phyloP scores from a whole-genome alignment of 2,797 vertebrate species.

The Distichodus sexfasciatus region DNA sequence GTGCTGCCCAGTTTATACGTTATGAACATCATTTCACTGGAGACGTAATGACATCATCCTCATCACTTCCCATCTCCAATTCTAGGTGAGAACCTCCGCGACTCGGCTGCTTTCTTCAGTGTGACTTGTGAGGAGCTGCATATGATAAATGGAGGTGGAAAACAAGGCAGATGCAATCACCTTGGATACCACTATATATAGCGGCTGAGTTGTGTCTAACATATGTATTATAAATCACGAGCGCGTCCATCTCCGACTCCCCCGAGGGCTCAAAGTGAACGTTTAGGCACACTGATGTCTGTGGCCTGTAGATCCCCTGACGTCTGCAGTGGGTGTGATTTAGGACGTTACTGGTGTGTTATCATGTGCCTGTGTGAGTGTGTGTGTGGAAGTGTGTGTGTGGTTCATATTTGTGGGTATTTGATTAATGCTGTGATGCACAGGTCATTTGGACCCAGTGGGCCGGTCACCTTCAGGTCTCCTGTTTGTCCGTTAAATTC shows the following conservation, averaged over 20 bases:
- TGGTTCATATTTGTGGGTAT: not conserved
- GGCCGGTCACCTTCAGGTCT: not conserved
- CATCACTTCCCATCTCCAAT: too few relatives aligned
- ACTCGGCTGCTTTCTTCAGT: not conserved
- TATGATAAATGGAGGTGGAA: conserved; percentile 42
- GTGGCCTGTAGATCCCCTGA: not conserved
- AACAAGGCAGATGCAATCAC: conserved; percentile 45
- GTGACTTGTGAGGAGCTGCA: not conserved
- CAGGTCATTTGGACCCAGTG: not conserved
- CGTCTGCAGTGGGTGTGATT: too few relatives aligned
- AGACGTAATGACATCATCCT: too few relatives aligned
- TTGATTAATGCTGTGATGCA: not conserved
- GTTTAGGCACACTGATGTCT: conserved; percentile 15
- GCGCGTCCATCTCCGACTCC: not conserved
- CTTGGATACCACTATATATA: conserved; percentile 49
- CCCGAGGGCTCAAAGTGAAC: conserved; percentile 25
- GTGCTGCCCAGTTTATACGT: too few relatives aligned
- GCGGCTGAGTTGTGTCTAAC: conserved; percentile 32
- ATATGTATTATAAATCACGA: conserved; percentile 49
- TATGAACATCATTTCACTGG: too few relatives aligned
- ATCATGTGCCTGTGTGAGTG: not conserved
- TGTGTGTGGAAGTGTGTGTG: not conserved
- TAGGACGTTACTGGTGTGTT: not conserved
- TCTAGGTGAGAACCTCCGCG: too few relatives aligned
- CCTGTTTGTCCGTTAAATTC: not conserved